Evolutionary conservation across 2,113 vertebrate genomes (phyloP).

Genomic region (Rhinoptilus africanus): DNA sequence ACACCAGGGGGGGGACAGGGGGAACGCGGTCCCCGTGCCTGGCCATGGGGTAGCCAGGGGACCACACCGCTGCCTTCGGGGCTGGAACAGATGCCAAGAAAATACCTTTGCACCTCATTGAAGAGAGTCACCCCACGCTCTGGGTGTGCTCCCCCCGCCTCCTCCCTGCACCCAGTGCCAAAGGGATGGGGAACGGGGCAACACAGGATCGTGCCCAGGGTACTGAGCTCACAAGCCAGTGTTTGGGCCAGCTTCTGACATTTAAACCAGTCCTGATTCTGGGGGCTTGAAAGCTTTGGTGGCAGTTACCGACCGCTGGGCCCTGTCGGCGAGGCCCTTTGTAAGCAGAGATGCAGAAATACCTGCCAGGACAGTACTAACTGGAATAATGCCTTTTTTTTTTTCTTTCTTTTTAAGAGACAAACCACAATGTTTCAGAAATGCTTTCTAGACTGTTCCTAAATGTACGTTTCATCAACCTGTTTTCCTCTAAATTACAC

Average conservation of each 20-base stretch:
- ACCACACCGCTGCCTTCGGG: rapidly evolving
- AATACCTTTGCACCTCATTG: background rate
- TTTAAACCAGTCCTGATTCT: background rate
- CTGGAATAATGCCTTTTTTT: background rate
- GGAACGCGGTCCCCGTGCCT: rapidly evolving
- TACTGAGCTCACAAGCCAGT: background rate
- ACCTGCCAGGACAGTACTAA: background rate
- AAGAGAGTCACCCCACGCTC: rapidly evolving
- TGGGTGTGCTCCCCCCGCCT: background rate
- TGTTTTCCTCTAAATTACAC: constrained; percentile 25
- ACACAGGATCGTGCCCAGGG: rapidly evolving
- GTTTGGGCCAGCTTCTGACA: background rate
- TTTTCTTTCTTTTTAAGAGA: background rate
- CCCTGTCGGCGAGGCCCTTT: background rate
- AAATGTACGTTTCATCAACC: background rate
- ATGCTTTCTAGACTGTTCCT: background rate
- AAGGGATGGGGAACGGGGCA: rapidly evolving
- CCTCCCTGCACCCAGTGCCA: background rate
- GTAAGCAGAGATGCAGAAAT: background rate
- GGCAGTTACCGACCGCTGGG: background rate
- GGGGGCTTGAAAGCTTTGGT: background rate
- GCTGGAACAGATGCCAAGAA: background rate
- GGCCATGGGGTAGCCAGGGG: background rate
- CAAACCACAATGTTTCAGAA: background rate
- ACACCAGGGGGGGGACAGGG: background rate